phyloP scores from a whole-genome alignment of 2,888 invertebrate genomes.

The Diaphora mendica region DNA sequence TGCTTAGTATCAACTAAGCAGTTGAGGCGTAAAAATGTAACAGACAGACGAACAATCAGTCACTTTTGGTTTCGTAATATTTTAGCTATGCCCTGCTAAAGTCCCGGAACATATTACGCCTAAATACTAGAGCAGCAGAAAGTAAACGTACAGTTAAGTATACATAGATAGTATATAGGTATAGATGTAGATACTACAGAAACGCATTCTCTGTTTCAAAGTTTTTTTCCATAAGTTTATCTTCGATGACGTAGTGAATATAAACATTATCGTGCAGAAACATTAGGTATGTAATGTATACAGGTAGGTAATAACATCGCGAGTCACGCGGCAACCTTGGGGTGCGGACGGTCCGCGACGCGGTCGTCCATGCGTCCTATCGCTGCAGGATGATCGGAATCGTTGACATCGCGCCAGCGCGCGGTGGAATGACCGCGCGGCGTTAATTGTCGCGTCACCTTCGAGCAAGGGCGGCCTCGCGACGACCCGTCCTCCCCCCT shows the following conservation, averaged over 20 bases:
- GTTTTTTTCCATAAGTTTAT: background rate
- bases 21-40: background rate
- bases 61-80: background rate
- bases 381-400: slow-evolving; percentile 80
- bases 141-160: background rate
- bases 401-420: slow-evolving; percentile 82
- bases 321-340: slow-evolving; percentile 51
- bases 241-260: background rate
- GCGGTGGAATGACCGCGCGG: slow-evolving; percentile 80
- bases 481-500: slow-evolving; percentile 53
- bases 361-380: slow-evolving; percentile 64
- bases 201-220: background rate
- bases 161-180: background rate
- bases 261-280: background rate
- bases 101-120: background rate
- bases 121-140: background rate
- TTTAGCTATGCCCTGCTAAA: background rate
- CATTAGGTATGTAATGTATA: slow-evolving; percentile 5
- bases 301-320: slow-evolving; percentile 37
- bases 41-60: background rate
- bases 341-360: slow-evolving; percentile 60
- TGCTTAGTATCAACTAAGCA: too few species aligned
- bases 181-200: background rate
- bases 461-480: slow-evolving; percentile 78
- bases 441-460: slow-evolving; percentile 85